Evolutionary conservation across 2,888 invertebrate species (phyloP).

Genomic region (Dyspetes luteomarginatus): DNA sequence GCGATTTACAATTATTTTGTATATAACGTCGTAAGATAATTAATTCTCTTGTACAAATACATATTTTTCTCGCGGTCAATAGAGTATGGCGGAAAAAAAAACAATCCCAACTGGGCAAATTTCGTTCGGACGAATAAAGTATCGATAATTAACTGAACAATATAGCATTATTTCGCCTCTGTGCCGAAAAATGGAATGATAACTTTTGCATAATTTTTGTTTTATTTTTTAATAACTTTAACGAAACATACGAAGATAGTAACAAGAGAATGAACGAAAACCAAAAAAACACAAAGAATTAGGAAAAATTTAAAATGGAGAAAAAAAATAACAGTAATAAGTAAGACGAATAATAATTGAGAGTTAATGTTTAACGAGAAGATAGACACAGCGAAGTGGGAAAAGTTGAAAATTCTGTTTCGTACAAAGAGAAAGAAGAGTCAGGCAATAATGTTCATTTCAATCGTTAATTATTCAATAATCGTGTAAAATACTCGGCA

Average conservation of each 20-base stretch:
- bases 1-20: not conserved
- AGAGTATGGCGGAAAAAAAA: not conserved
- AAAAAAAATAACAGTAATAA: conserved; percentile 5
- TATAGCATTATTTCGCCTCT: not conserved
- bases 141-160: not conserved
- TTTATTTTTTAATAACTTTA: not conserved
- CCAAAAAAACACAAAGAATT: conserved; percentile 4
- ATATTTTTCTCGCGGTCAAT: not conserved
- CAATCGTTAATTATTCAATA: not conserved
- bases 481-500: conserved; percentile 43
- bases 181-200: conserved; percentile 70
- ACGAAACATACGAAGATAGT: not conserved
- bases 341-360: conserved; percentile 6
- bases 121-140: not conserved
- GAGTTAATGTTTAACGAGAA: not conserved
- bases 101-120: not conserved
- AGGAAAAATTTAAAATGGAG: not conserved
- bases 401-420: conserved; percentile 17
- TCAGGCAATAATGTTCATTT: not conserved
- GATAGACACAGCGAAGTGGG: conserved; percentile 10
- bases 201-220: conserved; percentile 62
- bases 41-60: not conserved
- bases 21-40: not conserved
- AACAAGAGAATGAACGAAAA: not conserved
- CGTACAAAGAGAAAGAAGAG: conserved; percentile 17